These are phyloP conservation scores for Oreochromis tanganicae DNA, from an alignment of 2,113 vertebrate species.

Conservation along the genomic window DNA sequence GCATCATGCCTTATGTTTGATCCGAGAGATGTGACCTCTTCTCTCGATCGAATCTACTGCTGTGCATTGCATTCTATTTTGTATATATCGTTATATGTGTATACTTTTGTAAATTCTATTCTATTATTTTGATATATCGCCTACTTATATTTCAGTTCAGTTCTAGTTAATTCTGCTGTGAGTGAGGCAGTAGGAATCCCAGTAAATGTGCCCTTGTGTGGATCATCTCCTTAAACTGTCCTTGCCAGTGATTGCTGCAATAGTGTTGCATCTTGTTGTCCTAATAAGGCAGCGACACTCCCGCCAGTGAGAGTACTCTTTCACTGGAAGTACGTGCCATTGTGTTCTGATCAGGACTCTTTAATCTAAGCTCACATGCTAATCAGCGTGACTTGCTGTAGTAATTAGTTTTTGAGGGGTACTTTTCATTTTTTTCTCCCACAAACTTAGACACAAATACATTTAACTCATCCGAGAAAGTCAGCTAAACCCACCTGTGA, in stretches of 20 bases:
- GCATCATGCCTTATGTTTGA: neutral
- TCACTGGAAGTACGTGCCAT: neutral
- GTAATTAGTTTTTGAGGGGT: neutral
- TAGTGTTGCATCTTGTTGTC: neutral
- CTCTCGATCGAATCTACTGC: neutral
- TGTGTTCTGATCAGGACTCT: neutral
- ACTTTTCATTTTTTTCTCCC: neutral
- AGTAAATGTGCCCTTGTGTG: neutral
- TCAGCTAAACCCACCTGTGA: neutral
- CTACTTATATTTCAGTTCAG: neutral
- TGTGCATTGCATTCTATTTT: neutral
- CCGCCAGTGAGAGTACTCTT: accelerated
- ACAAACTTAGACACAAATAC: neutral
- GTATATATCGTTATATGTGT: neutral
- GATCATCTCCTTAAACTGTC: neutral
- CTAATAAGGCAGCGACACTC: neutral
- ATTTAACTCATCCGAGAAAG: neutral
- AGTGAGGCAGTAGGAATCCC: neutral
- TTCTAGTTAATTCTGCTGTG: neutral
- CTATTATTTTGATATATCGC: neutral
- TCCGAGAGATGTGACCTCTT: neutral
- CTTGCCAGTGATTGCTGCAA: neutral
- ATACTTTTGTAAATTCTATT: neutral
- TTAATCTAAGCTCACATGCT: neutral
- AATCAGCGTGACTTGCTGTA: neutral